These are phyloP conservation scores for Cheilinus undulatus DNA, from an alignment of 2,113 vertebrate genomes.

Conservation along the genomic window DNA sequence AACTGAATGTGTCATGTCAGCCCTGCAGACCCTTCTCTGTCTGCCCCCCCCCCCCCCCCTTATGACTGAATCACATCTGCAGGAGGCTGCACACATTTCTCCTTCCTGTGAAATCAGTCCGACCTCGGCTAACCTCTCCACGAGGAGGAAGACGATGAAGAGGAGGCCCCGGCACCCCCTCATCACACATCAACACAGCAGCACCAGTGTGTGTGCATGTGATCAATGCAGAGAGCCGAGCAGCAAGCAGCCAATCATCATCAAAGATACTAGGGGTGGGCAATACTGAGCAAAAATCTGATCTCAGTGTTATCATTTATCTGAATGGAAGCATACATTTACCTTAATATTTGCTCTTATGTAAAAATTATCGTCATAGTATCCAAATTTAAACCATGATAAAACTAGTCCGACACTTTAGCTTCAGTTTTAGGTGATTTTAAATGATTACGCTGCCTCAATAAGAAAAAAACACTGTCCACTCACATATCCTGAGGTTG, in stretches of 20 bases:
- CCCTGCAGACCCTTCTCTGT: conserved; percentile 56
- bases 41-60: conserved; percentile 37
- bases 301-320: too few relatives aligned
- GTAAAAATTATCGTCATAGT: too few relatives aligned
- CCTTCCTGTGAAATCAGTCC: conserved; percentile 1
- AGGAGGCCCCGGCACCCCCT: conserved; percentile 50
- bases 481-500: too few relatives aligned
- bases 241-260: neutral
- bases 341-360: too few relatives aligned
- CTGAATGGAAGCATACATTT: too few relatives aligned
- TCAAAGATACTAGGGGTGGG: accelerated
- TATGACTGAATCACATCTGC: conserved; percentile 47
- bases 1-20: conserved; percentile 73
- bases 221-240: neutral
- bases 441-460: too few relatives aligned
- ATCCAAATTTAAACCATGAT: too few relatives aligned
- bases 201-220: neutral
- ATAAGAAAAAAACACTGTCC: too few relatives aligned
- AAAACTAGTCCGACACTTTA: too few relatives aligned
- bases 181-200: conserved; percentile 31
- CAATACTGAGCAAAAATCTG: too few relatives aligned
- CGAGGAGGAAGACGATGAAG: conserved; percentile 25
- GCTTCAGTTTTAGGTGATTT: too few relatives aligned
- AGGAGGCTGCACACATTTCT: conserved; percentile 26
- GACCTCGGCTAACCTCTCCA: conserved; percentile 16